These are phyloP conservation scores for Schlechtendalia chinensis DNA, from an alignment of 1,140 invertebrate genomes.

Conservation along the genomic window DNA sequence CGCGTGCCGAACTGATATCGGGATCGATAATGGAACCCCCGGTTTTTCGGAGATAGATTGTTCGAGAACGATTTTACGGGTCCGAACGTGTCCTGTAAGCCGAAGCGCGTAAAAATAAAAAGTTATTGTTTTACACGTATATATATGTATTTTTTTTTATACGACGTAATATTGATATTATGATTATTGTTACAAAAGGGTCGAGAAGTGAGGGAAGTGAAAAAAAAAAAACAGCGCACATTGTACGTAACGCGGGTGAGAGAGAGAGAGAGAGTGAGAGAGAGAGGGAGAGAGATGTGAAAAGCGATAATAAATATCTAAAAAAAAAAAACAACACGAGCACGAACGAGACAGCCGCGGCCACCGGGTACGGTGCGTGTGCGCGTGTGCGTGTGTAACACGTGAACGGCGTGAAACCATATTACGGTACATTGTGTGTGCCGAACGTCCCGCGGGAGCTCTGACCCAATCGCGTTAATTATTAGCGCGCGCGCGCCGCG, in stretches of 20 bases:
- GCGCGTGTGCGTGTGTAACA: not conserved
- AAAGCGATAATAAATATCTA: slow-evolving; percentile 32
- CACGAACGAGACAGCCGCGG: slow-evolving; percentile 10
- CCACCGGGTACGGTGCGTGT: not conserved
- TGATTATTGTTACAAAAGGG: slow-evolving; percentile 32
- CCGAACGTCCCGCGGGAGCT: slow-evolving; percentile 37
- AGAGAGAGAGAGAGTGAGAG: slow-evolving; percentile 14
- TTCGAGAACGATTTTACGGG: no score
- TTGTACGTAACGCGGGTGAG: no score
- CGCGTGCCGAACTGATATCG: no score
- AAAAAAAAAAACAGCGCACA: not conserved
- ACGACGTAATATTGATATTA: slow-evolving; percentile 10
- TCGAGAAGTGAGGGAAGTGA: slow-evolving; percentile 8
- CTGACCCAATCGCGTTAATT: slow-evolving; percentile 49
- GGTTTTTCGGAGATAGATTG: no score
- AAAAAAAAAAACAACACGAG: slow-evolving; percentile 7
- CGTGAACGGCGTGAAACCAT: slow-evolving; percentile 45
- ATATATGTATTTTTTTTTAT: no score
- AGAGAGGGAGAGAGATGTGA: slow-evolving; percentile 12
- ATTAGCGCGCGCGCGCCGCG: slow-evolving; percentile 35
- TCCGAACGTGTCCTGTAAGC: no score
- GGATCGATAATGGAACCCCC: no score
- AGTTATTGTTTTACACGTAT: no score
- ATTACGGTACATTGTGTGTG: slow-evolving; percentile 24
- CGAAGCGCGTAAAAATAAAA: no score